Base-by-base conservation (phyloP, 2,797 vertebrate species). In the Coreius guichenoti region DNA sequence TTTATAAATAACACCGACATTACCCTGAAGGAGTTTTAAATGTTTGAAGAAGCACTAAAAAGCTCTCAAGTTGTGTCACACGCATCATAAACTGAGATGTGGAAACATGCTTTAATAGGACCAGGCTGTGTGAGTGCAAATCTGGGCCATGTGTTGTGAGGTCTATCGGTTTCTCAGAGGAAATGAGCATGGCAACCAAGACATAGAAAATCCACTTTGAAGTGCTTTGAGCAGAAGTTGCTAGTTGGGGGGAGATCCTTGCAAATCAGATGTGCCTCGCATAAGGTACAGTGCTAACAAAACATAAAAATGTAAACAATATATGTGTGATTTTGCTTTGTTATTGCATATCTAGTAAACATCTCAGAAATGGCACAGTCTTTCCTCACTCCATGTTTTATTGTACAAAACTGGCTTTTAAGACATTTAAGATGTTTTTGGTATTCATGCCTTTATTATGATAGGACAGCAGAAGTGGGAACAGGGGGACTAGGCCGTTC, bases 131-230 rank as follows among this genome's bases (percentile, higher is more conserved):
- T 39, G 47, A 58, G 31, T 78, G 82, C 49, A 78, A 68, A 77
- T 84, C 74, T 84, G 47, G 49, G 74, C 58, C 72, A 77, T 69
- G 82, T 84, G 74, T 56, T 84, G 45, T 77, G 65, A 84, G 83
- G 49, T 70, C 54, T 72, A 36, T 80, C 2, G 43, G 67, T 73
- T 80, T 73, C 68, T 70, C 68, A 49, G 29, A 72, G 68, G 76
- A 61, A 79, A 45, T 70, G 36, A 85, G 49, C 33, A 69, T 68
- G 36, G 74, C 82, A 23, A 45, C 36, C 74, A 45, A 58, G n/a
- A 43, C 17, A 72, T 14, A 26, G n/a, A 47, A 74, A 84, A 70
- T 69, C 49, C n/a, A 31, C 74, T 78, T 79, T 70, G 51, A 78
- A 72, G 33, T 68, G 79, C 19, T 68, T 51, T 68, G 19, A 17